phyloP scores from a whole-genome alignment of 2,888 invertebrate species.

The Priocnemis perturbator region DNA sequence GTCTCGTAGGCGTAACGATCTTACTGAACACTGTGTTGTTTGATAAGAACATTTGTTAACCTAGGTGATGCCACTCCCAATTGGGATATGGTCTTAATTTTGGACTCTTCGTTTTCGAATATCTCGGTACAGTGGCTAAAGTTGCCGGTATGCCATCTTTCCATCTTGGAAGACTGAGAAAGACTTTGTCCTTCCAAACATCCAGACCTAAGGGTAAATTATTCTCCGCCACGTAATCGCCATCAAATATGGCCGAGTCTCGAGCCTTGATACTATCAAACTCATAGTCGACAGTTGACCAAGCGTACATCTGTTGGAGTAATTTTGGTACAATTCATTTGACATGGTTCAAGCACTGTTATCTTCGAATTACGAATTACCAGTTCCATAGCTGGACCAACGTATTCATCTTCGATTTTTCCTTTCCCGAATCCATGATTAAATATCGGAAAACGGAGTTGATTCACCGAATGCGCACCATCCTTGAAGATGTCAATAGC shows the following conservation, averaged over 20 bases:
- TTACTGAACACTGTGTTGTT: too few relatives aligned
- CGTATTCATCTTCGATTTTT: conserved; percentile 62
- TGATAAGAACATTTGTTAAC: conserved; percentile 66
- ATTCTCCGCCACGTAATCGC: conserved; percentile 83
- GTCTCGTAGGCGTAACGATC: too few relatives aligned
- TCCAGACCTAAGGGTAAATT: conserved; percentile 87
- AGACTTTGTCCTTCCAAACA: conserved; percentile 82
- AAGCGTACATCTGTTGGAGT: conserved; percentile 79
- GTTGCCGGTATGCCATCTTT: conserved; percentile 85
- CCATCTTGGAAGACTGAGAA: conserved; percentile 87
- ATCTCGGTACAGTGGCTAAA: conserved; percentile 81
- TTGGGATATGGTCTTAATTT: conserved; percentile 84
- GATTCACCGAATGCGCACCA: conserved; percentile 42
- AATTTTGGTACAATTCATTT: background rate
- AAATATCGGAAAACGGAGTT: conserved; percentile 40
- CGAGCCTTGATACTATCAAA: conserved; percentile 80
- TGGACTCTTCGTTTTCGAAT: conserved; percentile 79
- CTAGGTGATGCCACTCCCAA: conserved; percentile 82
- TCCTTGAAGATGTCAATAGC: conserved; percentile 23
- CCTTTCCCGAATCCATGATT: conserved; percentile 41
- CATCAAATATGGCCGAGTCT: conserved; percentile 78
- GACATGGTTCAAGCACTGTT: background rate
- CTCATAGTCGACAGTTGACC: conserved; percentile 86
- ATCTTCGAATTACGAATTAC: conserved; percentile 46
- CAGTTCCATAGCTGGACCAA: conserved; percentile 71